Conservation (phyloP, 2,113 vertebrate genomes). For the Syrmaticus mikado region DNA sequence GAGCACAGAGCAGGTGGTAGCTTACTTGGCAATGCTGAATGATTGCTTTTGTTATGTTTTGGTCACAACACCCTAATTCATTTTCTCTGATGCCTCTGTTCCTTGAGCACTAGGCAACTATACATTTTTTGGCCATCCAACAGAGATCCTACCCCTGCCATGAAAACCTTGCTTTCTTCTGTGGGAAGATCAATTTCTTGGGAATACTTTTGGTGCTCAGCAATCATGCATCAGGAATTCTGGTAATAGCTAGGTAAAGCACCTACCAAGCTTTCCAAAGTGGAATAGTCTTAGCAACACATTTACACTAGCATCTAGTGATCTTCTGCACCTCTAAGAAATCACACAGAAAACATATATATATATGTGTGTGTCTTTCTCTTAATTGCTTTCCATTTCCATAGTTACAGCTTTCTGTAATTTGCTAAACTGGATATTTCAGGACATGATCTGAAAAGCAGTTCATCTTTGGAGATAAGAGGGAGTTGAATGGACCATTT, state of each 20-base stretch:
- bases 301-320: neutral
- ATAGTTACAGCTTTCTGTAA: neutral
- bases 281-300: neutral
- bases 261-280: neutral
- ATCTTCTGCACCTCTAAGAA: neutral
- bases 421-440: neutral
- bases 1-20: neutral
- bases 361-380: rapidly evolving
- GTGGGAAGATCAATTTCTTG: neutral
- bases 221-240: neutral
- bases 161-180: neutral
- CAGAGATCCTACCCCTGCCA: neutral
- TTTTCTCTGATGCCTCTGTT: neutral
- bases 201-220: neutral
- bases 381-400: neutral
- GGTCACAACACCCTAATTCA: neutral
- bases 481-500: neutral
- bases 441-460: neutral
- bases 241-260: neutral
- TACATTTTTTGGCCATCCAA: neutral
- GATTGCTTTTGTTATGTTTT: neutral
- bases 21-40: neutral
- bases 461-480: neutral
- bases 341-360: neutral
- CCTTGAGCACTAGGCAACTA: neutral